Evolutionary conservation across 2,888 invertebrate species (phyloP), one percentile per base, ranked within the genome.

Genomic region (Heliconius cydno): DNA sequence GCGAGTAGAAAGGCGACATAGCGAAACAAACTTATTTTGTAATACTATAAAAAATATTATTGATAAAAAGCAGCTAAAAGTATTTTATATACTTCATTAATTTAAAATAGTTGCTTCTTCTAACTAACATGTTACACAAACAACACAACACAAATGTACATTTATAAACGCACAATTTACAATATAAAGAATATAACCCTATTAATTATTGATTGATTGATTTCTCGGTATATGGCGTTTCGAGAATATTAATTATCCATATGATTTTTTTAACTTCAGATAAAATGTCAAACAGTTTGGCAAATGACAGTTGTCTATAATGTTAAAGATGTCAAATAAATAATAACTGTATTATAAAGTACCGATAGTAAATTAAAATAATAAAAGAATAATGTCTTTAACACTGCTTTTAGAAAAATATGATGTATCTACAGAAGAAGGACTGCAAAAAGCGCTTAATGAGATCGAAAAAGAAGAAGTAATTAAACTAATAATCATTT

Each of bases 401-500:
- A 86, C 91, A 74, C 86, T 94, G 57, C 86, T 95, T 28, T 85
- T 95, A 83, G 94, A 95, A 83, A 94, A 94, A 83, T 95, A 94
- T 81, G 95, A 95, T 87, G 93, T 95, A 3, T 94, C 95, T 77
- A 95, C 95, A 67, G 95, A 95, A 77, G 96, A 95, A 83, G 96
- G 96, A 67, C 93, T 96, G 79, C 95, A 95, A 84, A 92, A 94
- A 84, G 96, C 96, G 68, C 91, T 96, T 73, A 91, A 92, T 81
- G 95, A 96, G 86, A 94, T 96, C 68, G 95, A 96, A 86, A 92
- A 94, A 84, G 96, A 96, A 90, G 96, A 96, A 92, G 96, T 96
- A 89, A 85, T 63, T 82, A 85, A 52, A 30, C 57, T 28, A 25
- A 12, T 67, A 25, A 52, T 6, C n/a, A n/a, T 73, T 57, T n/a